Percentiles rank a stretch among this genome's conserved stretches.
These are phyloP conservation scores for Dendropsophus ebraccatus DNA, from an alignment of 2,113 vertebrate species.

Conservation along the genomic window DNA sequence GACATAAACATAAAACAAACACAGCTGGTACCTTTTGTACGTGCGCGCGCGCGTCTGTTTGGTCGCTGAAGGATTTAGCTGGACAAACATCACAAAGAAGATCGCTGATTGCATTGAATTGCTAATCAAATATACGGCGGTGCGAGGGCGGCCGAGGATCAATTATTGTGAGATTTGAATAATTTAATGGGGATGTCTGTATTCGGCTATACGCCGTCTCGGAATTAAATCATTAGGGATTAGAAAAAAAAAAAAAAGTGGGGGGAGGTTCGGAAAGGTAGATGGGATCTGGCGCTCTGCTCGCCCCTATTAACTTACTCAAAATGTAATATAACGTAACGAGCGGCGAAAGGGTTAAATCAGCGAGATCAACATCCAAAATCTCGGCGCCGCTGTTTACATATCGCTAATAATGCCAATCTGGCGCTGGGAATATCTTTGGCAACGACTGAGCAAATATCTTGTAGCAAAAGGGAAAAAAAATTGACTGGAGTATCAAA, in stretches of 20 bases:
- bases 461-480: background rate
- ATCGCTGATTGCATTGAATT: slow-evolving; percentile 76
- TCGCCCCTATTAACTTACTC: slow-evolving; percentile 5
- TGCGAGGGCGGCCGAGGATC: slow-evolving; percentile 69
- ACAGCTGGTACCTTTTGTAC: slow-evolving; percentile 69
- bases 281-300: background rate
- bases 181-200: slow-evolving; percentile 75
- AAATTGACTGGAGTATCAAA: slow-evolving; percentile 55
- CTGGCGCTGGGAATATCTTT: background rate
- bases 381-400: slow-evolving; percentile 22
- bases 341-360: slow-evolving; percentile 16
- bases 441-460: slow-evolving; percentile 27
- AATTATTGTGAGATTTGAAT: slow-evolving; percentile 75
- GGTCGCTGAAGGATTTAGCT: slow-evolving; percentile 75
- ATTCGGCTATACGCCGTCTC: slow-evolving; percentile 65
- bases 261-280: slow-evolving; percentile 50
- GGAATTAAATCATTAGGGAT: slow-evolving; percentile 66
- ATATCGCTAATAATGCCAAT: slow-evolving; percentile 41
- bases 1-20: slow-evolving; percentile 63
- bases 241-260: slow-evolving; percentile 61
- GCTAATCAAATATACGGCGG: slow-evolving; percentile 76
- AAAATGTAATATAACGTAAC: background rate
- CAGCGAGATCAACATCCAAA: slow-evolving; percentile 2
- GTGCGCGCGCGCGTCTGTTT: slow-evolving; percentile 59
- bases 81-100: slow-evolving; percentile 78